Evolutionary conservation across 2,888 invertebrate species (phyloP).

Genomic region (Scaptomyza parva): DNA sequence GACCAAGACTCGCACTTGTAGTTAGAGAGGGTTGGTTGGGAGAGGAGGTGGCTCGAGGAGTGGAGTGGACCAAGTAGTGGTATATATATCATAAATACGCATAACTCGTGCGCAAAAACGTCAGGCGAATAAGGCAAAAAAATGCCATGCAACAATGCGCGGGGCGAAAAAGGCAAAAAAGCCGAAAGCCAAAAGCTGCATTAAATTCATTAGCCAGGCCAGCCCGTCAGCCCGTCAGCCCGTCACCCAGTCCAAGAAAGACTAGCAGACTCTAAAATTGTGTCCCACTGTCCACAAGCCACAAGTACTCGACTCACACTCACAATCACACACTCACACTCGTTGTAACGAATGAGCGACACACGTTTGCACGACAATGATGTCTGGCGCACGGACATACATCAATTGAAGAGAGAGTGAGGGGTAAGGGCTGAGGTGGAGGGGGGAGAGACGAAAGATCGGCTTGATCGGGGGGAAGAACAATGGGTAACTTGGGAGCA

Average conservation of each 20-base stretch:
- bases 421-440: not conserved
- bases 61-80: constrained; percentile 20
- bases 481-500: constrained; percentile 81
- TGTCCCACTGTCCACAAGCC: constrained; percentile 61
- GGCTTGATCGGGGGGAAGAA: constrained; percentile 53
- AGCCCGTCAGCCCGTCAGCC: constrained; percentile 22
- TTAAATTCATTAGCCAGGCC: constrained; percentile 75
- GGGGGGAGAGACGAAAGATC: too few species aligned
- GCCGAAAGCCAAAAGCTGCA: constrained; percentile 69
- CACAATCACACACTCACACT: constrained; percentile 23
- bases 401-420: constrained; percentile 40
- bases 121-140: constrained; percentile 76
- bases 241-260: constrained; percentile 24
- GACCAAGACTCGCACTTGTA: constrained; percentile 14
- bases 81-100: constrained; percentile 80
- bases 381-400: constrained; percentile 70
- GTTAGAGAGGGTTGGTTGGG: constrained; percentile 10
- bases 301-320: constrained; percentile 47
- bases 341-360: constrained; percentile 67
- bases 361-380: constrained; percentile 79
- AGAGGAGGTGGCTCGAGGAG: constrained; percentile 6
- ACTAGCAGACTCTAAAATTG: constrained; percentile 30
- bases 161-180: too few species aligned
- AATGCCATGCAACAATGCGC: constrained; percentile 72
- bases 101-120: constrained; percentile 81